Base-by-base conservation (phyloP, 2,113 vertebrate species). In the Ageneiosus marmoratus region DNA sequence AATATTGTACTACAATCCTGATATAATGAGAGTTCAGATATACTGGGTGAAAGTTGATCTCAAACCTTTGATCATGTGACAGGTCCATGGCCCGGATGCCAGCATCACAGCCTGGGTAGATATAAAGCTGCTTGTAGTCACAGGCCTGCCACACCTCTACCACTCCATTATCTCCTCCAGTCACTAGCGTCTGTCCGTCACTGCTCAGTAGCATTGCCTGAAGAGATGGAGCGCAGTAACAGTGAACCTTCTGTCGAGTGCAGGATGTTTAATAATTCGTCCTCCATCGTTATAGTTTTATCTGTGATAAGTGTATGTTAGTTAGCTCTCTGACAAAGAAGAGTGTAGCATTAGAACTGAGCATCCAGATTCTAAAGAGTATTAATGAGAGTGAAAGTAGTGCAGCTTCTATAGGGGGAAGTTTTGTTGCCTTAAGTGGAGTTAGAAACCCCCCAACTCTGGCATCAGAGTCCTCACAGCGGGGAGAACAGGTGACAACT, bases 101-200 rank as follows among this genome's bases (percentile, higher is more conserved):
- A 41, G 98, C 98, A 86, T 99, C 98, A 86, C 98, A 99, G 81
- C 98, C 98, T 0, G 98, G 98, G 89, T 99, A 99, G 92, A 99
- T 96, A 90, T 99, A 99, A 82, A 99, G 96, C 92, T 98, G 98
- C 89, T 99, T 99, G 91, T 99, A 99, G 93, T 99, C 98, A 81
- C 98, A 99, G 65, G 98, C 97, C 89, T 99, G 98, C 98, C 98
- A 99, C 85, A 99, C 98, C 90, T 99, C 97, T 79, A 99, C 98
- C 65, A 99, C 97, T 4, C 98, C 98, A 3, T 96, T 98, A 90
- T 99, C 98, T 34, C 98, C 98, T 24, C 98, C 98, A 0, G 97
- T 99, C 91, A 99, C 98, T 91, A 99, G 87, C 88, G 98, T 99
- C 93, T 99, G 98, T n/a, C 98, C 98, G 67, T 99, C 98, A 0